Base-by-base conservation (phyloP, 2,888 invertebrate genomes). In the Clusia tigrina region DNA sequence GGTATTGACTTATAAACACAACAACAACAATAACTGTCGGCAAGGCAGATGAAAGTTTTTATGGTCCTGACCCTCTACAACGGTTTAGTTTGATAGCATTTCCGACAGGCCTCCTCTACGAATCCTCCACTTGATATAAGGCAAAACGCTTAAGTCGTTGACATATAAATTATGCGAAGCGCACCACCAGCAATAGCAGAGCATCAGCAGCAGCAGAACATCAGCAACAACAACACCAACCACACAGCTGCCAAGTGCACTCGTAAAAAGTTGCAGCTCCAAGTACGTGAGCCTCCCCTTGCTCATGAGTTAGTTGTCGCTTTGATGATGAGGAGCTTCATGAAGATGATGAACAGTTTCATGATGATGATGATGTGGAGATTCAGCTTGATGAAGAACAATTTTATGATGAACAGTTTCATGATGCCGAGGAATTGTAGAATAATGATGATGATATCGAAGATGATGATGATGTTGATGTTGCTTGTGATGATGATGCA, bases 151-250 rank as follows among this genome's bases (percentile, higher is more conserved):
- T 57, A 25, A 46, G 46, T 57, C 46, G 32, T 46, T 57, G 57
- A 46, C 57, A 57, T 42, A 57, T 57, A 57, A 57, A 57, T 57
- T 57, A 57, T 57, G 37, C 55, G 38, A 38, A 55, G 37, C 23
- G 42, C 42, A 42, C n/a, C n/a, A n/a, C n/a, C 15, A 18, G 53
- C 53, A 24, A 12, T 25, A 53, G 53, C 6, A 54, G n/a, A n/a
- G n/a, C n/a, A n/a, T n/a, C n/a, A n/a, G n/a, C n/a, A n/a, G n/a
- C n/a, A n/a, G n/a, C n/a, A n/a, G n/a, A n/a, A n/a, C n/a, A n/a
- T n/a, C n/a, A n/a, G n/a, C n/a, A n/a, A n/a, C n/a, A n/a, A n/a
- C n/a, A n/a, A n/a, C n/a, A n/a, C n/a, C n/a, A n/a, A n/a, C n/a
- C n/a, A n/a, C n/a, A n/a, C n/a, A n/a, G 32, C 32, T n/a, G 23